Base-by-base conservation (phyloP, 2,888 invertebrate species). In the Leucophora obtusa region DNA sequence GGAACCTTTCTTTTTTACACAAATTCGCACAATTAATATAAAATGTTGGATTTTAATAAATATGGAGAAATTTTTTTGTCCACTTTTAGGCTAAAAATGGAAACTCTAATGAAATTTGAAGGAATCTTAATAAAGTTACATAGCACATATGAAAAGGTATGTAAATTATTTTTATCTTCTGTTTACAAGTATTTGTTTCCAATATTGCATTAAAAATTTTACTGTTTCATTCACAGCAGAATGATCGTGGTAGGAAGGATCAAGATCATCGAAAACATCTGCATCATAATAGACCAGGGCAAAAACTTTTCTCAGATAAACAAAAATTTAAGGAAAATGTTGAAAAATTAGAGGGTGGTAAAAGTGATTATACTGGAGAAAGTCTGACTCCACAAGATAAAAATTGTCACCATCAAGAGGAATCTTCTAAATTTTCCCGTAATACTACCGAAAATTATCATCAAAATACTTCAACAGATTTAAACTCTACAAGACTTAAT, bases 101-200 rank as follows among this genome's bases (percentile, higher is more conserved):
- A 86, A 18, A 87, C 86, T 0, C 78, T 88, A 9, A 15, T 84
- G 2, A 87, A 87, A 83, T 87, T 87, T 78, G 87, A 87, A 79
- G 83, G 83, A 6, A 86, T 88, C 53, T 72, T 88, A 66, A 83
- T 84, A 33, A 87, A 86, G 77, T 75, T 88, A 6, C 83, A 86
- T 59, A 76, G 83, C 10, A 88, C 87, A 86, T 84, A 87, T 77
- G 86, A 86, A 82, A 85, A 86, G 85, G 87, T 87, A 84, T 0
- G 63, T 28, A 21, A 14, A 14, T 65, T 15, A 6, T n/a, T 38
- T 18, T 24, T 59, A 24, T 14, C 15, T 28, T 6, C 6, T 33
- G 15, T 53, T 15, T 15, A 1, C 1, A 3, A 28, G 6, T 28
- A 28, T 21, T 35, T 35, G 10, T 35, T 7, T 35, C 10, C 2